Base-by-base conservation (phyloP, 2,113 vertebrate genomes). In the Chitala chitala region DNA sequence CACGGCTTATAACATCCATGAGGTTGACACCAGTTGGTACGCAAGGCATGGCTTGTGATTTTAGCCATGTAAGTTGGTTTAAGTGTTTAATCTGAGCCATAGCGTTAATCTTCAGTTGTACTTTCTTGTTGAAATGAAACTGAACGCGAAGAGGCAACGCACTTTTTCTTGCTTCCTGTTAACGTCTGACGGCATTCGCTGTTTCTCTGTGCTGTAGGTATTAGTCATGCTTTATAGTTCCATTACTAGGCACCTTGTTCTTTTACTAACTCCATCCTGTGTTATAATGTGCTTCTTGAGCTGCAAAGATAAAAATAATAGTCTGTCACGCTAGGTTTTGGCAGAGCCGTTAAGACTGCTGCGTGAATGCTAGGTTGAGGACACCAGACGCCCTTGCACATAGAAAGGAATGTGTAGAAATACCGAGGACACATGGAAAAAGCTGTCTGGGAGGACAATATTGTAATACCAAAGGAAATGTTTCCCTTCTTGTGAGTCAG, bases 251-350 rank as follows among this genome's bases (percentile, higher is more conserved):
- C 84, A 77, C 82, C 86, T 81, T 89, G 86, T 87, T 86, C 87
- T 87, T 91, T 82, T 81, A 82, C 77, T 77, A 86, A 86, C 85
- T 85, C 80, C 78, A 84, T 78, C 82, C 78, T 73, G 46, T 81
- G 82, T 82, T 84, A 85, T 89, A 87, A 87, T 88, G 86, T 86
- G 82, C 83, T 89, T 87, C 80, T 82, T 88, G 78, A 85, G 84
- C 83, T 86, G 86, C 86, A 78, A 84, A 89, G 86, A 90, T 90
- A 85, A 89, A 88, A 87, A 87, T 88, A 87, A 89, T 81, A 86
- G 82, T 87, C 83, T 87, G 86, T 79, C 77, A 80, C 80, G 76
- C 86, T 74, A 81, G 76, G 78, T 83, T 81, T 77, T 75, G 73
- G 75, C 15, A 78, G 72, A 80, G 56, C 74, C 69, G 78, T 84